Percentiles rank a stretch among this genome's conserved stretches.
These are phyloP conservation scores for Lophotriccus pileatus DNA, from an alignment of 2,797 vertebrate species.

Conservation along the genomic window DNA sequence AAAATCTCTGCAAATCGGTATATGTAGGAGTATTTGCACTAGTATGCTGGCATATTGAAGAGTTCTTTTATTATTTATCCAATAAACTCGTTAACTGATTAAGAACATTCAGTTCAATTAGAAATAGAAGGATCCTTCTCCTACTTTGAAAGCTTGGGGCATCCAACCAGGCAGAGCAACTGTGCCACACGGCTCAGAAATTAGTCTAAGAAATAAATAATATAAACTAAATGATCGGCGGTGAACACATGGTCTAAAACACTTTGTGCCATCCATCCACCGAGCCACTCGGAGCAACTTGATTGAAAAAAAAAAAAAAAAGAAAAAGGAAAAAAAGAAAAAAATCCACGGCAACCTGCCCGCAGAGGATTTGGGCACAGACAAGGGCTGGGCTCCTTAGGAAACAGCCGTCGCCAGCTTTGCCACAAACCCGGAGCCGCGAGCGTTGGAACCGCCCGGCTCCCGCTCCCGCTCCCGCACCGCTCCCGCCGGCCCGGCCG, in stretches of 20 bases:
- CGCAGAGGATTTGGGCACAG: no score
- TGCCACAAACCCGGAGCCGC: neutral
- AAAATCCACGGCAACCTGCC: no score
- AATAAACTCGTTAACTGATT: slow-evolving; percentile 15
- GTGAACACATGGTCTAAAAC: rapidly evolving
- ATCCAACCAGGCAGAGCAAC: neutral
- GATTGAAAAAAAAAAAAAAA: no score
- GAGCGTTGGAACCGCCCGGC: rapidly evolving
- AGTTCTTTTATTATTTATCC: slow-evolving; percentile 19
- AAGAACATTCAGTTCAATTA: neutral
- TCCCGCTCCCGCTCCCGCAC: no score
- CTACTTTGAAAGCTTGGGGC: neutral
- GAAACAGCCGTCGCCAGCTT: neutral
- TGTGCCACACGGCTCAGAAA: neutral
- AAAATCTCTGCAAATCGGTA: neutral
- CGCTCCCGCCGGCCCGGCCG: neutral
- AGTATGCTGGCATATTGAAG: neutral
- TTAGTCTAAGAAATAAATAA: neutral
- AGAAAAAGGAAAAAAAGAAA: neutral
- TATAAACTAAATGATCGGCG: neutral
- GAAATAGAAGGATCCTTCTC: neutral
- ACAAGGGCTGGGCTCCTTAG: neutral
- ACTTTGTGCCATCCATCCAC: neutral
- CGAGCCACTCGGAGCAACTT: rapidly evolving
- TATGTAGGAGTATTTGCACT: neutral